Percentiles rank a stretch among this genome's conserved stretches.
These are phyloP conservation scores for Passer domesticus DNA, from an alignment of 2,113 vertebrate genomes.

Conservation along the genomic window DNA sequence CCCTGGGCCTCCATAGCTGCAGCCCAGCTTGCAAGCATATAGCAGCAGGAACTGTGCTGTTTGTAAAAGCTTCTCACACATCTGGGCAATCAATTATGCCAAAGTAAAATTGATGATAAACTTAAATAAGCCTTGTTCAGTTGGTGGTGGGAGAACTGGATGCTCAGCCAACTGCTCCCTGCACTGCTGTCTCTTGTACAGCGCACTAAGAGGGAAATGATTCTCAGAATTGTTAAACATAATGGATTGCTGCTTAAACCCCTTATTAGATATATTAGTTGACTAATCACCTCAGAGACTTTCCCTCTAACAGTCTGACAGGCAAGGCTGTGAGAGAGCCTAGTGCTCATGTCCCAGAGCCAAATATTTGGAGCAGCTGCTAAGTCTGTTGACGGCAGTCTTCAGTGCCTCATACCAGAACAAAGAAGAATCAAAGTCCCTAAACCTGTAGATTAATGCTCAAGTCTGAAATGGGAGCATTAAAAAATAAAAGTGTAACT, in stretches of 20 bases:
- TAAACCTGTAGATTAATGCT: conserved; percentile 43
- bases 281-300: conserved; percentile 45
- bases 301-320: neutral
- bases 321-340: neutral
- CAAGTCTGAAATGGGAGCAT: conserved; percentile 17
- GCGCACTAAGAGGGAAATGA: neutral
- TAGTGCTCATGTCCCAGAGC: neutral
- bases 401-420: conserved; percentile 5
- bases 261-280: conserved; percentile 28
- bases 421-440: conserved; percentile 22
- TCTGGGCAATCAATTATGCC: conserved; percentile 44
- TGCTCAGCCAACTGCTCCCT: neutral
- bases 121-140: neutral
- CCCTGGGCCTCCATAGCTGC: neutral
- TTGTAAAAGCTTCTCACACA: neutral
- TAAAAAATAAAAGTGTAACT: conserved; percentile 44
- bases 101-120: neutral
- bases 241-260: conserved; percentile 35
- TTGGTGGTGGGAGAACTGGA: neutral
- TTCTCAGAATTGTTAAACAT: conserved; percentile 36
- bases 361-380: conserved; percentile 31
- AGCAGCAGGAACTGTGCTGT: neutral
- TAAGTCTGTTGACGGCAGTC: neutral
- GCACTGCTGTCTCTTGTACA: neutral
- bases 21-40: neutral